Evolutionary conservation across 2,113 vertebrate species (phyloP).

Genomic region (Corythaixoides concolor): DNA sequence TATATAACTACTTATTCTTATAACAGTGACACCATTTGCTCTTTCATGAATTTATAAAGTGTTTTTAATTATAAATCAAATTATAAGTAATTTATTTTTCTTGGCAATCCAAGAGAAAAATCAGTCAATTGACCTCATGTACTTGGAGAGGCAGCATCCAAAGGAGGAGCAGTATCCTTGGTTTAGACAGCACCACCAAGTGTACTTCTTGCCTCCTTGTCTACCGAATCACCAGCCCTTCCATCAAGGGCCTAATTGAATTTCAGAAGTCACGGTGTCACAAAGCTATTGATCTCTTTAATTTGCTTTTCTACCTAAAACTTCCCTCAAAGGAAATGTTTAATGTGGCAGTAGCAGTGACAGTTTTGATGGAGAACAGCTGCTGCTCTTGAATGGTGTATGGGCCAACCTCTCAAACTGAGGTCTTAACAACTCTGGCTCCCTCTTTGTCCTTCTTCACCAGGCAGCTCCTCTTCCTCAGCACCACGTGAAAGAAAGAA

Average conservation of each 20-base stretch:
- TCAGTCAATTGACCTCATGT: not conserved
- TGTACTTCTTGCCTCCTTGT: not conserved
- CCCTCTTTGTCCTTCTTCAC: not conserved
- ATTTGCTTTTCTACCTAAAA: not conserved
- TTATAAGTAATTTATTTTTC: not conserved
- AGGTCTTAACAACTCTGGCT: not conserved
- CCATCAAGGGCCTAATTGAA: not conserved
- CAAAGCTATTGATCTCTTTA: not conserved
- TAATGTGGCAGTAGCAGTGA: not conserved
- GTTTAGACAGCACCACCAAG: not conserved
- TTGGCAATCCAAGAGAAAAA: not conserved
- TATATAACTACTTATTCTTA: not conserved
- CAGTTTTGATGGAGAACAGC: not conserved
- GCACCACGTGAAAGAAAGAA: not conserved
- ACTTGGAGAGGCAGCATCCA: not conserved
- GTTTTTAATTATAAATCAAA: constrained; percentile 35
- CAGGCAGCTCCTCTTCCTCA: not conserved
- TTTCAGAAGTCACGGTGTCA: not conserved
- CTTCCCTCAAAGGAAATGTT: not conserved
- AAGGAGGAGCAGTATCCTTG: not conserved
- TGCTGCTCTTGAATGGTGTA: not conserved
- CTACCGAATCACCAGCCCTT: not conserved
- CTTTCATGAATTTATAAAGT: constrained; percentile 28
- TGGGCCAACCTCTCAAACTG: not conserved
- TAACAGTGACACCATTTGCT: not conserved